Evolutionary conservation across 2,888 invertebrate genomes (phyloP).

Genomic region (Abrostola triplasia): DNA sequence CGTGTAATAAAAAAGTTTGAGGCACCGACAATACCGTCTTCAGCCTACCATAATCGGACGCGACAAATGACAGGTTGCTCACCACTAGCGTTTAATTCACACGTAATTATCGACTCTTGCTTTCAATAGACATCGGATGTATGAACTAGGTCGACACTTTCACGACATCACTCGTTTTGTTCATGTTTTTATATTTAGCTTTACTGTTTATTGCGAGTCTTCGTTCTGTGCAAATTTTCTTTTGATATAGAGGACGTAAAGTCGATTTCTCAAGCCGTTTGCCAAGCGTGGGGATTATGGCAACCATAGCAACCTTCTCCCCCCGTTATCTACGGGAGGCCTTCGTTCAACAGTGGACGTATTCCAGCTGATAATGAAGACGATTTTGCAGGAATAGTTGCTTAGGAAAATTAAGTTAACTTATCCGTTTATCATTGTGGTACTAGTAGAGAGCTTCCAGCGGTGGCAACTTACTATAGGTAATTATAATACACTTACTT

Average conservation of each 20-base stretch:
- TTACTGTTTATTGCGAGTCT: slow-evolving; percentile 18
- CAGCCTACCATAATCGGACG: slow-evolving; percentile 20
- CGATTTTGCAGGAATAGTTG: too few species aligned
- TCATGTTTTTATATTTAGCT: slow-evolving; percentile 12
- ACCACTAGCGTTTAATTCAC: slow-evolving; percentile 50
- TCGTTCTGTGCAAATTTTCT: slow-evolving; percentile 15
- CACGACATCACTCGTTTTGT: slow-evolving; percentile 56
- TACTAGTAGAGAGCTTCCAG: too few species aligned
- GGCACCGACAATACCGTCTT: slow-evolving; percentile 4
- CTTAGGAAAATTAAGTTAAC: too few species aligned
- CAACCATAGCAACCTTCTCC: too few species aligned
- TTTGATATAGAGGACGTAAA: neutral
- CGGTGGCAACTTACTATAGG: too few species aligned
- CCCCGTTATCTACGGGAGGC: too few species aligned
- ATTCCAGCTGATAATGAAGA: too few species aligned
- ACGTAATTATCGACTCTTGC: slow-evolving; percentile 68
- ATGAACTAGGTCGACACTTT: slow-evolving; percentile 69
- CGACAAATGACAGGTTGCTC: slow-evolving; percentile 42
- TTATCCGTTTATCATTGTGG: too few species aligned
- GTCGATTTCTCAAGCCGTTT: too few species aligned
- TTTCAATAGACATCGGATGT: slow-evolving; percentile 71
- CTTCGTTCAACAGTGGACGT: too few species aligned
- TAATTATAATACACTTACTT: too few species aligned
- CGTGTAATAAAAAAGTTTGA: neutral
- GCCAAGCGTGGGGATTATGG: too few species aligned